phyloP scores from a whole-genome alignment of 1,140 invertebrate species.

The Pachypeltis micranthus region DNA sequence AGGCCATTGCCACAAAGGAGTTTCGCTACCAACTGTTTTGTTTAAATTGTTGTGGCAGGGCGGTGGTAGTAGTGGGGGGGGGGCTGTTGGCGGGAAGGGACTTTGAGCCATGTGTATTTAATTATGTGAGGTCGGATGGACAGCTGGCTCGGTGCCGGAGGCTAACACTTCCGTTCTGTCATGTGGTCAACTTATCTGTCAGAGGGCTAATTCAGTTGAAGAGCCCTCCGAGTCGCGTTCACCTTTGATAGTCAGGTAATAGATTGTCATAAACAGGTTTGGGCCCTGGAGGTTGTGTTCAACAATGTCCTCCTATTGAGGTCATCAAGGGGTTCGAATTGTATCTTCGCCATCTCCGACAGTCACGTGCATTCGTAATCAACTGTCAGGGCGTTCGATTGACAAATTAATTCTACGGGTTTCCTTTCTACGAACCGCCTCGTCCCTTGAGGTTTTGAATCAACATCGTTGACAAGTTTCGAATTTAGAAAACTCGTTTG shows the following conservation, averaged over 20 bases:
- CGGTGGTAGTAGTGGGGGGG: background rate
- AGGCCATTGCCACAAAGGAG: too few species aligned
- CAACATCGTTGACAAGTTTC: too few species aligned
- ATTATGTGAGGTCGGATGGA: conserved; percentile 3
- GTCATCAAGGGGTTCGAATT: too few species aligned
- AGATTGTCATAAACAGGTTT: conserved; percentile 6
- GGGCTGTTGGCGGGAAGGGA: background rate
- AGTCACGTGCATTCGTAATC: too few species aligned
- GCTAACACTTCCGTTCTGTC: conserved; percentile 7
- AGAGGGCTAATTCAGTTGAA: background rate
- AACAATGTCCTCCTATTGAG: too few species aligned
- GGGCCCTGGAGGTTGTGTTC: background rate
- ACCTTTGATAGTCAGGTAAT: conserved; percentile 1
- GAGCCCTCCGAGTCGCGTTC: background rate
- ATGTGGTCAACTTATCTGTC: conserved; percentile 9
- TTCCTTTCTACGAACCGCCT: too few species aligned
- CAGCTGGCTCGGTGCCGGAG: background rate
- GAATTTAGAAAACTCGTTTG: too few species aligned
- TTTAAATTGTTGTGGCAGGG: conserved; percentile 3
- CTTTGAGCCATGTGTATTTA: conserved; percentile 9
- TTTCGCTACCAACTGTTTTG: conserved; percentile 6
- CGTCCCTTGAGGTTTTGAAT: too few species aligned
- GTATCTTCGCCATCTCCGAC: too few species aligned
- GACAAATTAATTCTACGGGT: too few species aligned
- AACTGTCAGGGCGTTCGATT: too few species aligned